phyloP scores from a whole-genome alignment of 2,113 vertebrate species.

The Tachuris rubrigastra region DNA sequence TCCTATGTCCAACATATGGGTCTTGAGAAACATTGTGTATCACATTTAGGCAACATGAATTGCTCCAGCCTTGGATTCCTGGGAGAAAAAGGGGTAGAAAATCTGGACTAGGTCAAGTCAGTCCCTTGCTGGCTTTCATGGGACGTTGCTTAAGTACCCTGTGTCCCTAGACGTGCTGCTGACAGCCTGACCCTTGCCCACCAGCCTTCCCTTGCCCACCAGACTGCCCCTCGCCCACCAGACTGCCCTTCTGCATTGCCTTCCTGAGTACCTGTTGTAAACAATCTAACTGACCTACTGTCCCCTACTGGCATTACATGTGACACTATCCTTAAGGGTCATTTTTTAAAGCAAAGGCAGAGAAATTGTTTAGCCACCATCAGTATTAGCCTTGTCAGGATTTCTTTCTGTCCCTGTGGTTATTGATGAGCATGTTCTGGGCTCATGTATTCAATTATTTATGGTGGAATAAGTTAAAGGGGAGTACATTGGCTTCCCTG shows the following conservation, averaged over 20 bases:
- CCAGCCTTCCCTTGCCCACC: background rate
- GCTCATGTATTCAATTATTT: background rate
- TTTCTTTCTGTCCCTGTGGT: background rate
- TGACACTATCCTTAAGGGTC: background rate
- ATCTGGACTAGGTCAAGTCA: background rate
- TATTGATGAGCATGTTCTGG: background rate
- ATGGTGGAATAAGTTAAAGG: background rate
- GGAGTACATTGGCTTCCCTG: background rate
- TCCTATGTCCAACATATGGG: too few relatives aligned
- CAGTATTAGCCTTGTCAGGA: background rate
- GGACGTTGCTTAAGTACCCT: background rate
- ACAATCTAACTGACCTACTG: rapidly evolving
- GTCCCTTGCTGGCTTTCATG: background rate
- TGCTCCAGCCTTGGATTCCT: background rate
- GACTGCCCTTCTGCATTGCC: background rate
- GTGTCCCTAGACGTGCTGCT: rapidly evolving
- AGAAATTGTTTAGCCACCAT: background rate
- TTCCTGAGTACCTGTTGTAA: background rate
- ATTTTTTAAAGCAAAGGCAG: background rate
- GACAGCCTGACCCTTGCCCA: background rate
- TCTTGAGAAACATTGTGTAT: background rate
- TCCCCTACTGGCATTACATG: background rate
- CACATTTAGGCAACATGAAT: background rate
- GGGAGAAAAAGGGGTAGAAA: rapidly evolving
- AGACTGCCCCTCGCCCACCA: background rate